Base-by-base conservation (phyloP, 1,140 invertebrate genomes). In the Sinonovacula constricta region DNA sequence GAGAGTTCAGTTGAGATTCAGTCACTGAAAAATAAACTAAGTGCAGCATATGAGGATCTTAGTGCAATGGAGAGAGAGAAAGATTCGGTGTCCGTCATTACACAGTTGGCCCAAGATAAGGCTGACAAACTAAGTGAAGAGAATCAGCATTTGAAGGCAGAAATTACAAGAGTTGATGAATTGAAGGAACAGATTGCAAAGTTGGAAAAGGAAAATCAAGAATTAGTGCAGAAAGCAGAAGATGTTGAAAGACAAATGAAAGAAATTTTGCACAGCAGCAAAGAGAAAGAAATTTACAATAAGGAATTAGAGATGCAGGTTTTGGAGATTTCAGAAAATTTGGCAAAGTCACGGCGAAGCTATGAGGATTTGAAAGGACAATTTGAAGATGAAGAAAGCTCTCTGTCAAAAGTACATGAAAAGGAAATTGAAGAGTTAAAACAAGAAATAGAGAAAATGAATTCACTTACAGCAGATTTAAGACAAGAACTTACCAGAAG, bases 51-150 rank as follows among this genome's bases (percentile, higher is more conserved):
- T 71, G 57, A 74, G 14, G 82, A 86, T 60, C 82, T 85, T 68
- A 85, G 86, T 39, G 78, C 75, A 31, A 33, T 87, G 14, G 86
- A 88, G 76, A 81, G 88, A 14, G 88, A 89, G 72, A 88, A 87
- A 54, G 87, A 88, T 28, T 86, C 87, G 15, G 56, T 85, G 51
- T 56, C 79, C 28, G 85, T 88, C 1, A 76, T 87, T n/a, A 36
- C 86, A 14, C 84, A 89, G n/a, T 56, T 89, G 24, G 80, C 85
- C 22, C 82, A 88, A 72, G 86, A 87, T 33, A 85, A 85, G 26
- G 81, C 85, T 53, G 72, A 81, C 26, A 68, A 79, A 28, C 31
- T 86, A 18, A 67, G 54, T 28, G 83, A 88, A 63, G 85, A 87
- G 70, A 84, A 79, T 54, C 60, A 31, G 31, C 30, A 49, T 14